Evolutionary conservation across 1,140 invertebrate genomes (phyloP), one percentile per base, ranked within the genome.

Genomic region (Drosophila navojoa): DNA sequence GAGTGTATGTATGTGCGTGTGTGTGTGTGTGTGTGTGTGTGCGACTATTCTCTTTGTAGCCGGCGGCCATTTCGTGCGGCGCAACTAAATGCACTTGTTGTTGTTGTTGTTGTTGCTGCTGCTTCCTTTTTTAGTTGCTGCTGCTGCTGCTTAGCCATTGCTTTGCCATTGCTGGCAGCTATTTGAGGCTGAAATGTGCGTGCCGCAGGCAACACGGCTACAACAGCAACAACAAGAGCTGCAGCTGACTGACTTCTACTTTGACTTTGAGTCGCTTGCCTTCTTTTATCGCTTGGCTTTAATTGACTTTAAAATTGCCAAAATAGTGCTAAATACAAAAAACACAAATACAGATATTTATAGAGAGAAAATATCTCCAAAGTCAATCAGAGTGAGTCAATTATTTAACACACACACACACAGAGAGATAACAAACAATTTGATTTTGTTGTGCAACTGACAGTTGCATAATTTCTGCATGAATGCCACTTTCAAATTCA

Each of bases 31-130:
- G 38, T 59, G 57, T 68, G 38, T 45, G 40, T 72, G 69, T 55
- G 54, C 9, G 47, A 69, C 67, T 70, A 55, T 63, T 70, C 59
- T 67, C 40, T 60, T 11, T 57, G 32, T 50, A 47, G 72, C 82
- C 55, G 44, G 45, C 54, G 71, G 84, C 50, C 47, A 61, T 86
- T 87, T 82, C 58, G 79, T 71, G 69, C 69, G 79, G 71, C 76
- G 82, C 84, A 86, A 87, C 82, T 87, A 86, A 86, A 87, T 86
- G 82, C 82, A 86, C 71, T 87, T 85, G 81, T 77, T 85, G 74
- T 81, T 84, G 79, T 70, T 77, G 64, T 59, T 64, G 60, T 63
- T 66, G 45, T 25, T 62, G 54, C 19, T 74, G 59, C n/a, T 47
- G 52, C 32, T 57, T 63, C 27, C 50, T 70, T 70, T 70, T 63